Conservation (phyloP, 2,888 invertebrate species). For the Neoaliturus tenellus region DNA sequence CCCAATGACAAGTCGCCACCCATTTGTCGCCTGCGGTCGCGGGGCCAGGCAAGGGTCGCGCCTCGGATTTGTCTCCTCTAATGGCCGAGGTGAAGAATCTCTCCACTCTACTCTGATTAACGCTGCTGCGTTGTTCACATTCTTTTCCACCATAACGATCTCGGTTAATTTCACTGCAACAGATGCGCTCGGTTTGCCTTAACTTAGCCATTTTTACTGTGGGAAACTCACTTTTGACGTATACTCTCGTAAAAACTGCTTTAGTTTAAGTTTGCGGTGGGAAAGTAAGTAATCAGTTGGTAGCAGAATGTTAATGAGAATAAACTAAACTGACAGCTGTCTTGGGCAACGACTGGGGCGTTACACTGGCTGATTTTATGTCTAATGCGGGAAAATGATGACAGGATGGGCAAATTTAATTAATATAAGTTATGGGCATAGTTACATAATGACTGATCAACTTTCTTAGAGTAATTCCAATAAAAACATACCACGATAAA, state of each 20-base stretch:
- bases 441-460: too few species aligned
- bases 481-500: too few species aligned
- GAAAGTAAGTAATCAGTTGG: neutral
- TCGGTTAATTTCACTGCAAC: neutral
- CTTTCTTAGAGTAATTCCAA: too few species aligned
- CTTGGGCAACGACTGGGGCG: too few species aligned
- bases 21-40: neutral
- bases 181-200: neutral
- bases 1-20: neutral
- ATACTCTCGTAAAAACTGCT: neutral
- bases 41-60: neutral
- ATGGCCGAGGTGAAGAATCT: neutral
- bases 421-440: too few species aligned
- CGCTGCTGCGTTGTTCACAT: neutral
- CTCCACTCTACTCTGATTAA: neutral
- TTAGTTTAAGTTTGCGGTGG: neutral
- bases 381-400: too few species aligned
- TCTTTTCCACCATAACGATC: conserved; percentile 16
- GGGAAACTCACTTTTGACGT: conserved; percentile 7
- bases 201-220: conserved; percentile 10
- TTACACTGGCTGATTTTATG: too few species aligned
- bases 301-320: too few species aligned
- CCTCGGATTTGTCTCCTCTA: neutral
- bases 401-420: too few species aligned
- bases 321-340: too few species aligned